These are phyloP conservation scores for Hippocampus abdominalis DNA, from an alignment of 2,113 vertebrate genomes.

Conservation along the genomic window DNA sequence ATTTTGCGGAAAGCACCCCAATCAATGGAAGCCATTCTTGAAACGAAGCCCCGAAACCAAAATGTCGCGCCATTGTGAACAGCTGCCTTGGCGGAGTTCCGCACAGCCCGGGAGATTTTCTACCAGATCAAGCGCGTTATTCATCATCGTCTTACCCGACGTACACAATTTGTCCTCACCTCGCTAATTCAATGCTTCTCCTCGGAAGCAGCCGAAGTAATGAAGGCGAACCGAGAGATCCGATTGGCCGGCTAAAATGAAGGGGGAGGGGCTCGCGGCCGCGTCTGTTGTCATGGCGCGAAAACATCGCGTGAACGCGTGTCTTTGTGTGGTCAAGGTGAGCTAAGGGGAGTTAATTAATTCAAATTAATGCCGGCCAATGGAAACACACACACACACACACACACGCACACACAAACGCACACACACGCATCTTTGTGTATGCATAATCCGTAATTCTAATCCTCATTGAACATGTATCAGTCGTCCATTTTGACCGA, in stretches of 20 bases:
- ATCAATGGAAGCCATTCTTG: neutral
- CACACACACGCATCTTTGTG: constrained; percentile 1
- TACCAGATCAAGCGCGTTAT: neutral
- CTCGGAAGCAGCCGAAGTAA: constrained; percentile 16
- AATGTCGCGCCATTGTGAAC: neutral
- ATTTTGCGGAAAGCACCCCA: neutral
- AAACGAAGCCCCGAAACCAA: neutral
- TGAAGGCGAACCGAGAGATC: constrained; percentile 7
- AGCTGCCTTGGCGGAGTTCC: neutral
- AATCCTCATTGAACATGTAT: neutral
- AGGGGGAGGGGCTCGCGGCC: constrained; percentile 20
- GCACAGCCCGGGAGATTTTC: neutral
- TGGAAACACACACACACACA: constrained; percentile 9
- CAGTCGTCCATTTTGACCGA: neutral
- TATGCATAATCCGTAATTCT: neutral
- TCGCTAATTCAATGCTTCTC: constrained; percentile 34
- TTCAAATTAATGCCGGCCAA: constrained; percentile 32
- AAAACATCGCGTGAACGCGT: constrained; percentile 16
- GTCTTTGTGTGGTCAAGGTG: constrained; percentile 34
- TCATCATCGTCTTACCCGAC: neutral
- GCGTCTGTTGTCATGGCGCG: constrained; percentile 58
- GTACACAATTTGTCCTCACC: neutral
- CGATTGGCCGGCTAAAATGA: constrained; percentile 44
- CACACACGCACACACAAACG: neutral
- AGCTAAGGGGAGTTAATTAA: constrained; percentile 38